Percentiles rank a stretch among this genome's conserved stretches.
Evolutionary conservation across 2,797 vertebrate genomes (phyloP).

Genomic region (Novumbra hubbsi): DNA sequence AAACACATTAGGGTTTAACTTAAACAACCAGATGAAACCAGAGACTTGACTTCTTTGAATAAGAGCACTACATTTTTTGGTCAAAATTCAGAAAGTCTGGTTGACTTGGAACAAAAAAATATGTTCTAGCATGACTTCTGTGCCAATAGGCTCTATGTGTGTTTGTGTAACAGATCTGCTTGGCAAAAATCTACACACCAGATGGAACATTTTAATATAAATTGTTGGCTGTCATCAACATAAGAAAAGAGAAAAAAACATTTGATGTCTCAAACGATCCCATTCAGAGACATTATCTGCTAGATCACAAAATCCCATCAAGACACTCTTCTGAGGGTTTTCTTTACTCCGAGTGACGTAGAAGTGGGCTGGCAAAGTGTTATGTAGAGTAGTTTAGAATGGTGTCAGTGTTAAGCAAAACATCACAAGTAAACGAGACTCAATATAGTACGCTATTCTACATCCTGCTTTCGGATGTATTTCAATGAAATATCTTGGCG

Average conservation of each 20-base stretch:
- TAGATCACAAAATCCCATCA: constrained; percentile 57
- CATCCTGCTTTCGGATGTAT: constrained; percentile 53
- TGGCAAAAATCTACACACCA: constrained; percentile 32
- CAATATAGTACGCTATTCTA: constrained; percentile 45
- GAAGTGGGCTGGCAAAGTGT: constrained; percentile 76
- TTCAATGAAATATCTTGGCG: constrained; percentile 37
- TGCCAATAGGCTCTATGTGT: constrained; percentile 46
- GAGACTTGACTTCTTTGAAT: neutral
- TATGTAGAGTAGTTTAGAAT: constrained; percentile 70
- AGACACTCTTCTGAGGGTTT: constrained; percentile 61
- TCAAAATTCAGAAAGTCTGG: constrained; percentile 8
- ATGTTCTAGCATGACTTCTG: constrained; percentile 43
- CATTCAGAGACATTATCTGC: constrained; percentile 45
- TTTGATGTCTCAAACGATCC: constrained; percentile 23
- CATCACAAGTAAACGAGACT: constrained; percentile 65
- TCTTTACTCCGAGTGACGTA: constrained; percentile 71
- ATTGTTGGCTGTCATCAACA: too few relatives aligned
- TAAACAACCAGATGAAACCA: neutral
- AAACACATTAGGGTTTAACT: too few relatives aligned
- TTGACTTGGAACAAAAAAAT: constrained; percentile 46
- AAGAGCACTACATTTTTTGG: neutral
- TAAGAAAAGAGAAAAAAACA: too few relatives aligned
- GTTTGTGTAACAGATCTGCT: constrained; percentile 31
- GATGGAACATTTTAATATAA: constrained; percentile 21
- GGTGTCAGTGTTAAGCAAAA: constrained; percentile 62